Conservation (phyloP, 2,888 invertebrate genomes). For the Tyria jacobaeae region DNA sequence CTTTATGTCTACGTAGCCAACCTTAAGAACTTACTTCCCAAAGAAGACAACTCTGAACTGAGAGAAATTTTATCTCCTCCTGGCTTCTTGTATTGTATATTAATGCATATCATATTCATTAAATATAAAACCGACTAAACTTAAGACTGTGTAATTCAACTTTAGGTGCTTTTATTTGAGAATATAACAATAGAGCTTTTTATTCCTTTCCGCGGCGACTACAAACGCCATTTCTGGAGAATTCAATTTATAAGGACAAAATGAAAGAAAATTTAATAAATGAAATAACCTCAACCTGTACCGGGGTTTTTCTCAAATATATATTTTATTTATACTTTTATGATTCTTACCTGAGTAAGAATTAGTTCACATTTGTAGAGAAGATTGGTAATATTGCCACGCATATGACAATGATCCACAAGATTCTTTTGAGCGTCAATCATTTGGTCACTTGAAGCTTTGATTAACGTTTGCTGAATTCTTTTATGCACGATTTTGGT, state of each 20-base stretch:
- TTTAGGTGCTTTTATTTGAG: slow-evolving; percentile 18
- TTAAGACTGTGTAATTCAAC: not conserved
- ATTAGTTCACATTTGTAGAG: not conserved
- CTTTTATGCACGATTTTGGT: not conserved
- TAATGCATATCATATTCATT: not conserved
- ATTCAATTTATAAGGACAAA: slow-evolving; percentile 42
- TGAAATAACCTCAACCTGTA: slow-evolving; percentile 33
- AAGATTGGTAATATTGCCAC: not conserved
- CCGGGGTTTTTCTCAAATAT: slow-evolving; percentile 38
- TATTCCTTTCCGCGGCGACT: slow-evolving; percentile 18
- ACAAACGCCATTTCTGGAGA: slow-evolving; percentile 39
- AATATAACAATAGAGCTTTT: slow-evolving; percentile 26
- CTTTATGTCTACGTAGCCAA: not conserved
- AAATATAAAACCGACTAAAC: not conserved
- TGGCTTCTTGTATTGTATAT: not conserved
- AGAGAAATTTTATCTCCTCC: not conserved
- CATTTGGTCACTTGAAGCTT: not conserved
- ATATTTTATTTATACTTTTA: slow-evolving; percentile 9
- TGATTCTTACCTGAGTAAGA: not conserved
- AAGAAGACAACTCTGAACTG: not conserved
- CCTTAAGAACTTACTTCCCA: not conserved
- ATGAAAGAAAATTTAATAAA: slow-evolving; percentile 48
- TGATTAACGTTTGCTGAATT: too few relatives aligned
- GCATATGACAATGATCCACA: not conserved
- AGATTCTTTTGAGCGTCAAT: not conserved